phyloP scores from a whole-genome alignment of 1,140 invertebrate species.

The Sarcophaga bullata region DNA sequence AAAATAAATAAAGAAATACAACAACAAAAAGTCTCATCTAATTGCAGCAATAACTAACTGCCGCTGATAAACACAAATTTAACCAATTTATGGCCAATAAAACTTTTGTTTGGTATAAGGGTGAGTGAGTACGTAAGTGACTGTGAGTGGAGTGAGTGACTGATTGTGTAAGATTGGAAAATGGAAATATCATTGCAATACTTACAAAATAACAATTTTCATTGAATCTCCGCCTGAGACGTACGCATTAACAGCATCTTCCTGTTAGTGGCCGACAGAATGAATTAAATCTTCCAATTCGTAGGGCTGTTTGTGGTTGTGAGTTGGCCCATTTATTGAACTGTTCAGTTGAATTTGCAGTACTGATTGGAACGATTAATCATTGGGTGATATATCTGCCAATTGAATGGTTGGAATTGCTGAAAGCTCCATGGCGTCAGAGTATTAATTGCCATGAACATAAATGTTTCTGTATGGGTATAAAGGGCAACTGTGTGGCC shows the following conservation, averaged over 20 bases:
- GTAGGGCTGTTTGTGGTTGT: constrained; percentile 48
- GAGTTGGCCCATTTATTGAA: neutral
- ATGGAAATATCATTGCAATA: constrained; percentile 51
- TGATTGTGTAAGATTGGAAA: too few species aligned
- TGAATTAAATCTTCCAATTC: constrained; percentile 90
- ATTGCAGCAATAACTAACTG: neutral
- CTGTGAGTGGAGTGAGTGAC: too few species aligned
- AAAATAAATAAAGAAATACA: too few species aligned
- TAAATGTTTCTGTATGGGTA: constrained; percentile 51
- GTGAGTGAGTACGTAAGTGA: too few species aligned
- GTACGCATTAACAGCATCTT: constrained; percentile 92
- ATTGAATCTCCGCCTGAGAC: constrained; percentile 85
- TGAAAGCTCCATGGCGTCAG: constrained; percentile 43
- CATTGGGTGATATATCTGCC: constrained; percentile 16
- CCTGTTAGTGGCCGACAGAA: constrained; percentile 90
- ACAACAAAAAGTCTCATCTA: neutral
- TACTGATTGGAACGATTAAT: constrained; percentile 27
- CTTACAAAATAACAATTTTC: constrained; percentile 89
- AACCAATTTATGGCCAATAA: constrained; percentile 18
- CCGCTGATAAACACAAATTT: neutral
- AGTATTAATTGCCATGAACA: constrained; percentile 60
- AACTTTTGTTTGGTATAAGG: neutral
- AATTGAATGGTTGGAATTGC: constrained; percentile 15
- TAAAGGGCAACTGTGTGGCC: constrained; percentile 49
- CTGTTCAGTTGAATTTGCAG: constrained; percentile 27